phyloP scores from a whole-genome alignment of 2,888 invertebrate species.

The Orthosia cruda region DNA sequence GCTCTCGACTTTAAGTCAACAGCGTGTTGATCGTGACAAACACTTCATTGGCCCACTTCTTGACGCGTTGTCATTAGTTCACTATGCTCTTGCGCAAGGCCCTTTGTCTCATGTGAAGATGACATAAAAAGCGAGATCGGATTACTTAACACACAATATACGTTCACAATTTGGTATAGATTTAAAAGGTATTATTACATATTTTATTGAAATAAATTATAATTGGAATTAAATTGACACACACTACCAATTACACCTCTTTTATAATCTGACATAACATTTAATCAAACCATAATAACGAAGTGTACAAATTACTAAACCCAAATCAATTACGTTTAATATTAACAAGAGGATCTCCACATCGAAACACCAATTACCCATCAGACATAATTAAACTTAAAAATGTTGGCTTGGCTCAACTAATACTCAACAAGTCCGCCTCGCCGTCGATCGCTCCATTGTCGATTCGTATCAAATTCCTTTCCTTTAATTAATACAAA shows the following conservation, averaged over 20 bases:
- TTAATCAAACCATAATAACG: conserved; percentile 24
- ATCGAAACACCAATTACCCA: conserved; percentile 56
- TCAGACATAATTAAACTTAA: conserved; percentile 65
- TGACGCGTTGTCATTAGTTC: conserved; percentile 29
- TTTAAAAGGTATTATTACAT: conserved; percentile 22
- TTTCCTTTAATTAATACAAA: conserved; percentile 76
- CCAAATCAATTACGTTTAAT: conserved; percentile 25
- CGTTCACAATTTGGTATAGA: background rate
- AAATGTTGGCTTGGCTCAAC: conserved; percentile 64
- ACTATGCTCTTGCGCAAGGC: conserved; percentile 34
- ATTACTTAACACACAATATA: conserved; percentile 11
- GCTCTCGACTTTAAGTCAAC: conserved; percentile 58
- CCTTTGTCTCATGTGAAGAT: conserved; percentile 50
- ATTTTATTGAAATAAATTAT: conserved; percentile 24
- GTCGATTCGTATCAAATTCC: conserved; percentile 76
- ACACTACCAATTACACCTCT: background rate
- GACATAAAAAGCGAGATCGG: conserved; percentile 22
- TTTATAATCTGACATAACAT: conserved; percentile 27
- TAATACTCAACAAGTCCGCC: conserved; percentile 63
- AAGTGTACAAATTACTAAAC: conserved; percentile 13
- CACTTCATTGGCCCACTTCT: conserved; percentile 66
- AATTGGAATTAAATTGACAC: conserved; percentile 7
- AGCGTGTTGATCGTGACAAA: conserved; percentile 45
- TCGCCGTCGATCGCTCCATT: conserved; percentile 57
- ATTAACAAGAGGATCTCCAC: conserved; percentile 31